Base-by-base conservation (phyloP, 2,888 invertebrate species). In the Hypomecis atomaria region DNA sequence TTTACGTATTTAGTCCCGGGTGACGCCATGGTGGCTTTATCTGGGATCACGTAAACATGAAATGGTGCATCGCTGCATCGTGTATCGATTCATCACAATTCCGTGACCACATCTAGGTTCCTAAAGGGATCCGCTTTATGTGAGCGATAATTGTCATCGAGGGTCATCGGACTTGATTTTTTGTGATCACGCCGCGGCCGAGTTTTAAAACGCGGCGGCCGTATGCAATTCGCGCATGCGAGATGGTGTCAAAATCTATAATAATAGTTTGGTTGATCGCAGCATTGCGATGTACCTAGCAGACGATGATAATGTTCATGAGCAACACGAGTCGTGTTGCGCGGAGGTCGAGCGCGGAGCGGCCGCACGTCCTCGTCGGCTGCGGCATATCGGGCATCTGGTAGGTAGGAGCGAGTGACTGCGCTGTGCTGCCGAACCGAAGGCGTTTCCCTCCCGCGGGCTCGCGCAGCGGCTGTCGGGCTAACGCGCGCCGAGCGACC, bases 21-120 rank as follows among this genome's bases (percentile, higher is more conserved):
- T 93, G 93, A 93, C 94, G 94, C 94, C 94, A 94, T 94, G 93
- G 93, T 93, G 93, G 92, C 91, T 91, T 90, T 92, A 92, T 93
- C 93, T 92, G 92, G 92, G 92, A 94, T 94, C 94, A 94, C 94
- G 94, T 94, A 94, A 94, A 93, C 93, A 93, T 89, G 91, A 92
- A 92, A 92, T 92, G 92, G 92, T 92, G 92, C 92, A 92, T 91
- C 92, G 87, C 89, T 92, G 92, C 92, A 92, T 90, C 89, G 89
- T 90, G 88, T 92, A 92, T 92, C 87, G 92, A 91, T 92, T 90
- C 85, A 84, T 81, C 74, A 85, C 87, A 88, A 78, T 86, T 84
- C 81, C 71, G 71, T 78, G 75, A 83, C 77, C 77, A 72, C 78
- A 66, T 78, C 76, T 66, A 68, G 64, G 77, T 71, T 79, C 77